Conservation (phyloP, 2,888 invertebrate genomes). For the Lasioglossum vierecki region DNA sequence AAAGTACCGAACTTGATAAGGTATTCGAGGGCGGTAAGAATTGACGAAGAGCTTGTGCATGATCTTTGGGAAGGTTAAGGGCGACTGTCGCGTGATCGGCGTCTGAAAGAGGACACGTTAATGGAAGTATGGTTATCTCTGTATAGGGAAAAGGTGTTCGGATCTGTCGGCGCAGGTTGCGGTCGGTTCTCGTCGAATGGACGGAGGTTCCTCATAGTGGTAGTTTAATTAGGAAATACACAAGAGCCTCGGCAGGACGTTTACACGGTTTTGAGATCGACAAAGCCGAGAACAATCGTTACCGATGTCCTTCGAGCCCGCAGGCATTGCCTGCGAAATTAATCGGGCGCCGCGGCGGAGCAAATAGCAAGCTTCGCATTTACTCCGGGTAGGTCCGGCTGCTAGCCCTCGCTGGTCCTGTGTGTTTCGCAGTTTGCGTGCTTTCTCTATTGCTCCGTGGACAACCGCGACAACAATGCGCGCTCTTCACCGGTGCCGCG, state of each 20-base stretch:
- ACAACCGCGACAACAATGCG: constrained; percentile 58
- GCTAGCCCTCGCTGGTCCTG: not conserved
- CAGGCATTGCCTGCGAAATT: constrained; percentile 70
- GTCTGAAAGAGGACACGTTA: not conserved
- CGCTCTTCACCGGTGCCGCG: constrained; percentile 30
- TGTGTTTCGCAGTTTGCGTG: constrained; percentile 12
- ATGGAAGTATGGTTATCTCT: not conserved
- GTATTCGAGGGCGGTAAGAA: too few relatives aligned
- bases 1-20: too few relatives aligned
- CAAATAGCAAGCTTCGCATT: constrained; percentile 66
- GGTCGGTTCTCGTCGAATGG: constrained; percentile 18
- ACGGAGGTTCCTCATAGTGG: constrained; percentile 37
- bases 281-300: constrained; percentile 69
- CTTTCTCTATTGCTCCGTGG: constrained; percentile 39
- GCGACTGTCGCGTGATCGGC: not conserved
- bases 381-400: constrained; percentile 48
- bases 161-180: not conserved
- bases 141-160: not conserved
- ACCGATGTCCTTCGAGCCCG: constrained; percentile 66
- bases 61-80: too few relatives aligned
- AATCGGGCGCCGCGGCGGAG: constrained; percentile 63
- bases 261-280: constrained; percentile 62
- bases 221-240: constrained; percentile 66
- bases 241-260: constrained; percentile 52
- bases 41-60: too few relatives aligned